phyloP scores from a whole-genome alignment of 2,113 vertebrate species.

The Cottus gobio region DNA sequence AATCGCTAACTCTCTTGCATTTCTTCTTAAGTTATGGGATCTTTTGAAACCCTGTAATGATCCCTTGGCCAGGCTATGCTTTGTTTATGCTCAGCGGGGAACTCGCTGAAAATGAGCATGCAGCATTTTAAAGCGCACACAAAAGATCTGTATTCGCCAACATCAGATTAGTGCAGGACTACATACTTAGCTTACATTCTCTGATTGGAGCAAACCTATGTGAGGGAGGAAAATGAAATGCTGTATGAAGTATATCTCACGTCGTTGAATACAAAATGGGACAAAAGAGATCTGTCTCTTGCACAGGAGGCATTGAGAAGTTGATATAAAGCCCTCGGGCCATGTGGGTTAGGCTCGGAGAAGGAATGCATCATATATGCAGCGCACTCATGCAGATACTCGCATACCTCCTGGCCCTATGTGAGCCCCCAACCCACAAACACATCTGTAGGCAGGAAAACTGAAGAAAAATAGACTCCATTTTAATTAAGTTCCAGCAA shows the following conservation, averaged over 20 bases:
- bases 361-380: constrained; percentile 34
- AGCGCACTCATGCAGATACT: constrained; percentile 9
- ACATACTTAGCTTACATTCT: constrained; percentile 39
- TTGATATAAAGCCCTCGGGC: constrained; percentile 32
- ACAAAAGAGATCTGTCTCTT: constrained; percentile 41
- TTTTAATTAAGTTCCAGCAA: constrained; percentile 57
- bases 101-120: constrained; percentile 64
- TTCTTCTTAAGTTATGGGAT: constrained; percentile 72
- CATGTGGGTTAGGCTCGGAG: constrained; percentile 21
- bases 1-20: constrained; percentile 67
- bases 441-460: constrained; percentile 20
- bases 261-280: constrained; percentile 27
- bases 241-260: constrained; percentile 19
- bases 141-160: constrained; percentile 59
- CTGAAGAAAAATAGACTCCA: constrained; percentile 45
- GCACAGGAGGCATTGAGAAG: constrained; percentile 38
- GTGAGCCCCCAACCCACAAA: constrained; percentile 14
- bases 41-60: constrained; percentile 76
- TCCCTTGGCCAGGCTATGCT: constrained; percentile 63
- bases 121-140: constrained; percentile 64
- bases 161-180: constrained; percentile 66
- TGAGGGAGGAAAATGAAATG: constrained; percentile 17
- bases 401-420: constrained; percentile 3
- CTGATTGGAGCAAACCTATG: constrained; percentile 25
- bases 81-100: constrained; percentile 70